These are phyloP conservation scores for Meriones unguiculatus DNA, from an alignment of 2,113 vertebrate species.

Conservation along the genomic window DNA sequence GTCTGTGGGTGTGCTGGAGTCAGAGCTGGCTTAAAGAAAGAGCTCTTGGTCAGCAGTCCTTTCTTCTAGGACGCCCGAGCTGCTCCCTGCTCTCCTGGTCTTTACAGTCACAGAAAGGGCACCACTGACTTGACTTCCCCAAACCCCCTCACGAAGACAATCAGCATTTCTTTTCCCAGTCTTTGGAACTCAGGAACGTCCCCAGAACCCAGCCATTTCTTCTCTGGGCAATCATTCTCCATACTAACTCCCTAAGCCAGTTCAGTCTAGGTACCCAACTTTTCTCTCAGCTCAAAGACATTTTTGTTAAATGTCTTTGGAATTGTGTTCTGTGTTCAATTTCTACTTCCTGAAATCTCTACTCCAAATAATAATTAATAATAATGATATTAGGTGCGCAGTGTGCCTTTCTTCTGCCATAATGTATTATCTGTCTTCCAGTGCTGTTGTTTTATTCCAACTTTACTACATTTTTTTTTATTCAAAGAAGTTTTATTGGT, in stretches of 20 bases:
- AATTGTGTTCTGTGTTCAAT: background rate
- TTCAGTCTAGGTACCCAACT: background rate
- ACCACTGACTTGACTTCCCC: background rate
- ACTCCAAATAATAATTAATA: background rate
- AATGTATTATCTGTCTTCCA: background rate
- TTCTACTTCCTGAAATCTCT: conserved; percentile 18
- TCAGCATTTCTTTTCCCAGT: conserved; percentile 7
- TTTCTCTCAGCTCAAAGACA: background rate
- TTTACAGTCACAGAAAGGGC: background rate
- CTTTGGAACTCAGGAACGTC: conserved; percentile 22
- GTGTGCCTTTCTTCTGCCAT: background rate
- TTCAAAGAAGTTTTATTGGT: background rate
- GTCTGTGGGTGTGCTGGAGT: conserved; percentile 6
- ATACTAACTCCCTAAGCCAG: background rate
- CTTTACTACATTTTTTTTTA: background rate
- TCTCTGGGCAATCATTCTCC: background rate
- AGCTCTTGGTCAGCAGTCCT: background rate
- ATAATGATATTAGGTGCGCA: background rate
- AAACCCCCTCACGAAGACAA: background rate
- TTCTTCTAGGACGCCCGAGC: background rate
- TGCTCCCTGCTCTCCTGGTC: background rate
- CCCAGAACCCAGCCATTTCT: background rate
- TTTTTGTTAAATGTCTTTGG: conserved; percentile 7
- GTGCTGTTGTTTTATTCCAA: background rate
- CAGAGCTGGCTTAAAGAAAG: background rate